phyloP scores from a whole-genome alignment of 1,140 invertebrate genomes.

The Neomicropteryx cornuta region DNA sequence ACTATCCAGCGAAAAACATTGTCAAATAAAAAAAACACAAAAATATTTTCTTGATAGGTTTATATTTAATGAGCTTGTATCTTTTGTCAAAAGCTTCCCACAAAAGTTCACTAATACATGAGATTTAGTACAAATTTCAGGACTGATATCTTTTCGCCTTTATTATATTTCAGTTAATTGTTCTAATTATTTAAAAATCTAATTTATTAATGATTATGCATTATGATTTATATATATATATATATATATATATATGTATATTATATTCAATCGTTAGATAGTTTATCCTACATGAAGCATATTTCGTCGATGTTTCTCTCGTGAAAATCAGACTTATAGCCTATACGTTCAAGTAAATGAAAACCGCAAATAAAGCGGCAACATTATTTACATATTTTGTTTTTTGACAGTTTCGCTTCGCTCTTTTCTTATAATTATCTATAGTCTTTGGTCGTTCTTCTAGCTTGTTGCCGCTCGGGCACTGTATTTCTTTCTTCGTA shows the following conservation, averaged over 20 bases:
- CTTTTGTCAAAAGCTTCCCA: too few relatives aligned
- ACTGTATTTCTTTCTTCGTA: not conserved
- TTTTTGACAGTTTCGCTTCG: not conserved
- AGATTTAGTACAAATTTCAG: too few relatives aligned
- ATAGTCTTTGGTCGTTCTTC: not conserved
- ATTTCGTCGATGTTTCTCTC: not conserved
- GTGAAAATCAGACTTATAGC: not conserved
- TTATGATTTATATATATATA: not conserved
- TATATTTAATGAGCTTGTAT: too few relatives aligned
- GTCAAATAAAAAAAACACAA: too few relatives aligned
- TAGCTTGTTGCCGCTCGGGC: not conserved
- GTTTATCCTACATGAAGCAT: not conserved
- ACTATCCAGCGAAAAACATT: too few relatives aligned
- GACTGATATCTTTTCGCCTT: too few relatives aligned
- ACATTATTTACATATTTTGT: not conserved
- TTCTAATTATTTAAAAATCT: too few relatives aligned
- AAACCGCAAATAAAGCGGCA: not conserved
- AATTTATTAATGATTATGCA: not conserved
- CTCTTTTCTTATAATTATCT: not conserved
- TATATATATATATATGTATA: constrained; percentile 1
- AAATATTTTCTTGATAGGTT: too few relatives aligned
- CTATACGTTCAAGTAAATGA: not conserved
- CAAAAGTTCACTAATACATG: too few relatives aligned
- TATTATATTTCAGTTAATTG: too few relatives aligned
- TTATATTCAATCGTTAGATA: not conserved